Base-by-base conservation (phyloP, 2,113 vertebrate genomes). In the Chiloscyllium plagiosum region DNA sequence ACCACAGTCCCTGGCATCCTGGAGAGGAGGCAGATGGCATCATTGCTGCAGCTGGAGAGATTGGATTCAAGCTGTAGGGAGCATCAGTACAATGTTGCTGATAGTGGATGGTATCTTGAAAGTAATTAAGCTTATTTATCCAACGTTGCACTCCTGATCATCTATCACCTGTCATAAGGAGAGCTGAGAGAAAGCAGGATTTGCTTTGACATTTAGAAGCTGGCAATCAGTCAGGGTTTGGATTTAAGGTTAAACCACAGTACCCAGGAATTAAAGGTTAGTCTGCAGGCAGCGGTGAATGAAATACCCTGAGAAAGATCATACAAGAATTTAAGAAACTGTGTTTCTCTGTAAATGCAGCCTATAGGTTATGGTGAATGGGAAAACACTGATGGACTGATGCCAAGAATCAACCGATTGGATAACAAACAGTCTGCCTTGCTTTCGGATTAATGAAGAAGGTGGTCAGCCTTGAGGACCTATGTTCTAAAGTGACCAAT, bases 1-100 rank as follows among this genome's bases (percentile, higher is more conserved):
- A 47, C 22, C 68, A 72, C 94, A 72, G 94, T 95, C 68, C 42
- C 94, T 50, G 68, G 69, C 61, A 29, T 72, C 94, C 68, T 72
- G 69, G 68, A 76, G 69, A 50, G 68, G 52, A 69, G 29, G 94
- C 94, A 95, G 94, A 95, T 95, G 47, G 69, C 15, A 95, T 95
- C 69, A 50, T 72, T 72, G 29, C 69, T 72, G 26, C 66, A 70
- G 68, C 94, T 95, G 94, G 47, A 47, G 66, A 70, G 93, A 69
- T 94, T 94, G 42, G n/a, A 33, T 52, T 33, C 37, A 95, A 50
- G 69, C 37, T 52, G 94, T 33, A 72, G 66, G 19, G 24, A 72
- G 68, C 7, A 72, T 52, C 68, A 95, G 13, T 24, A 15, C 26
- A 52, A 4, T 95, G 94, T 13, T 50, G 37, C n/a, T 50, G 17